Conservation (phyloP, 23 tunicate genomes). For the Trididemnum nubilum region DNA sequence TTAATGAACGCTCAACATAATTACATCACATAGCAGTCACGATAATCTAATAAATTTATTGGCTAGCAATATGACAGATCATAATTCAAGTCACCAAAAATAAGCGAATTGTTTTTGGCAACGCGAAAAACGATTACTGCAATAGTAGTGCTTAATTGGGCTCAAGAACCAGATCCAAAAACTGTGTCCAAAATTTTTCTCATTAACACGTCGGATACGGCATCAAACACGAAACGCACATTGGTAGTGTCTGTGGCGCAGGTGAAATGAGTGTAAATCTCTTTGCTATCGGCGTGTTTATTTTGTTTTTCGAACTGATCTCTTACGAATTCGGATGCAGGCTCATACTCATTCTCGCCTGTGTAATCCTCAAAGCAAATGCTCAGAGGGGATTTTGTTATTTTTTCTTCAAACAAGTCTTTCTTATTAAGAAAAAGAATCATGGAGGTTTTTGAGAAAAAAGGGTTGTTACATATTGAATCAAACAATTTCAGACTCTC, state of each 20-base stretch:
- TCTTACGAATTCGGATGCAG: slow-evolving; percentile 71
- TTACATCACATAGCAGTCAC: too few species aligned
- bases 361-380: slow-evolving; percentile 88
- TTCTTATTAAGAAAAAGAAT: slow-evolving; percentile 94
- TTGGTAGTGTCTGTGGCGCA: slow-evolving; percentile 96
- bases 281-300: slow-evolving; percentile 80
- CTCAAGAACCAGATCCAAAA: slow-evolving; percentile 72
- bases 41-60: too few species aligned
- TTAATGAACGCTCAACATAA: too few species aligned
- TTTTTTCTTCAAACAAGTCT: slow-evolving; percentile 90
- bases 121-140: too few species aligned
- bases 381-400: slow-evolving; percentile 67
- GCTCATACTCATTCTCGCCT: slow-evolving; percentile 75
- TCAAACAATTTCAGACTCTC: slow-evolving; percentile 92
- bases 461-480: slow-evolving; percentile 93
- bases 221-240: slow-evolving; percentile 94
- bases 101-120: too few species aligned
- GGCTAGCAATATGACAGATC: too few species aligned
- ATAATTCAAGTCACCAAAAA: too few species aligned
- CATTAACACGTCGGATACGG: slow-evolving; percentile 95
- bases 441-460: slow-evolving; percentile 90
- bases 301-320: slow-evolving; percentile 78
- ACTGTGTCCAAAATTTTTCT: slow-evolving; percentile 90
- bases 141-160: too few species aligned
- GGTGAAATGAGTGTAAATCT: slow-evolving; percentile 95